Evolutionary conservation across 2,888 invertebrate genomes (phyloP), one percentile per base, ranked within the genome.

Genomic region (Rhorus exstirpatorius): DNA sequence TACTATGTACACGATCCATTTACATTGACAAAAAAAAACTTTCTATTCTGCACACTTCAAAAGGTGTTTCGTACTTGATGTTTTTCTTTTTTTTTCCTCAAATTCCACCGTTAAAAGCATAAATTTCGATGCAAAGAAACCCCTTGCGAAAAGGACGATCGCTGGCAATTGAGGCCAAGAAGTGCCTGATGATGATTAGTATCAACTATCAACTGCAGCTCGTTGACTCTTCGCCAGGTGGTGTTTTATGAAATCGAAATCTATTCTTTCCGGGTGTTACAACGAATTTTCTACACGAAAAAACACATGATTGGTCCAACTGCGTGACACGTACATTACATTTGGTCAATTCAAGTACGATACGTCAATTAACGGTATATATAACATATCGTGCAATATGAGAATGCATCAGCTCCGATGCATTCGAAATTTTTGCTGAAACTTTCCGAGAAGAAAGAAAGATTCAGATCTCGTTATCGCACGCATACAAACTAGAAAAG

Each of bases 1-100:
- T 51, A 51, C 19, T 19, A 8, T 41, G 8, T 41, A 8, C 41
- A 12, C 76, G 35, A 67, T 55, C 53, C 65, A 49, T 51, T 31
- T 8, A 60, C 51, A n/a, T 60, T n/a, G n/a, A n/a, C n/a, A n/a
- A n/a, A n/a, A n/a, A 6, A 31, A 31, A 31, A 2, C 2, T 31
- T 31, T 31, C 31, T 31, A 31, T 31, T 31, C 31, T n/a, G n/a
- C n/a, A n/a, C n/a, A n/a, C n/a, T n/a, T n/a, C n/a, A n/a, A n/a
- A 31, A 31, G 3, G 31, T 31, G 31, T 31, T 31, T n/a, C n/a
- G n/a, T n/a, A n/a, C n/a, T n/a, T n/a, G n/a, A n/a, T n/a, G n/a
- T n/a, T n/a, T n/a, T n/a, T n/a, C n/a, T n/a, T n/a, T n/a, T n/a
- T n/a, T n/a, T n/a, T n/a, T n/a, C n/a, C n/a, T n/a, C n/a, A n/a